Conservation (phyloP, 2,888 invertebrate genomes). For the Acanthosepion esculentum region DNA sequence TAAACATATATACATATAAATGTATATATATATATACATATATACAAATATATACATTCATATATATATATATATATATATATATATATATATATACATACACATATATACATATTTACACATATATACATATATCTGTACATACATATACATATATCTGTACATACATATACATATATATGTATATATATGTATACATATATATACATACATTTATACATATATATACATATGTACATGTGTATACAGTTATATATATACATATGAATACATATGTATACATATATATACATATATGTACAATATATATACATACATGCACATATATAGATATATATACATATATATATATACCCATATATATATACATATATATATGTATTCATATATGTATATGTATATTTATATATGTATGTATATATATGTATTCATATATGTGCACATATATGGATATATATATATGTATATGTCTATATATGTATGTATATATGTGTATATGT, state of each 20-base stretch:
- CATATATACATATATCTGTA: neutral
- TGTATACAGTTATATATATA: slow-evolving; percentile 44
- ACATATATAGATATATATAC: neutral
- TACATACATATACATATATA: neutral
- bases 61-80: neutral
- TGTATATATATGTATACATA: neutral
- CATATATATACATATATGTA: neutral
- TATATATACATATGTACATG: too few species aligned
- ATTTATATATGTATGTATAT: too few species aligned
- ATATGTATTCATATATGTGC: too few species aligned
- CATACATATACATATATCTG: neutral
- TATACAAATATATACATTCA: neutral
- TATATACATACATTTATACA: too few species aligned
- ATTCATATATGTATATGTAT: too few species aligned
- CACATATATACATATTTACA: neutral
- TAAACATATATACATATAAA: neutral
- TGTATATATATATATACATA: slow-evolving; percentile 44
- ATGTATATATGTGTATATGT: neutral
- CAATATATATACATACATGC: neutral
- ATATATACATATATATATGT: neutral
- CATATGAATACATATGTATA: neutral
- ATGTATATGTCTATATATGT: neutral
- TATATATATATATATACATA: neutral
- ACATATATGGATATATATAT: neutral
- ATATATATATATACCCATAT: neutral